phyloP scores from a whole-genome alignment of 2,113 vertebrate genomes.

The Spheniscus mendiculus region DNA sequence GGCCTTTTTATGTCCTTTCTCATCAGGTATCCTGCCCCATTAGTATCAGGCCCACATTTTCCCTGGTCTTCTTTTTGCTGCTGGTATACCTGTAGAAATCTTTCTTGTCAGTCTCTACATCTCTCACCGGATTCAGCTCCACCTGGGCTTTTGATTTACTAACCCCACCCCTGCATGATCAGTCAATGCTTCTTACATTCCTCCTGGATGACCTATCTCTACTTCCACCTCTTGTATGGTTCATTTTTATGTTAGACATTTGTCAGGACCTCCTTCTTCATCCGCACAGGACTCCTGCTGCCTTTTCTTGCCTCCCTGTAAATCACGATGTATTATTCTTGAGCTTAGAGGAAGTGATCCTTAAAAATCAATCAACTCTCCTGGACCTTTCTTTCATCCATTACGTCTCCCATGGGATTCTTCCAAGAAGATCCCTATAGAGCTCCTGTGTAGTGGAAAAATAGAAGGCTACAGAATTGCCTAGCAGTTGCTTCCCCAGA shows the following conservation, averaged over 20 bases:
- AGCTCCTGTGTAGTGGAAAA: neutral
- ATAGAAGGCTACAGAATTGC: neutral
- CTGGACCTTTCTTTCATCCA: neutral
- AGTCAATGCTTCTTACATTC: neutral
- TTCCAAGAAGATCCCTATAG: neutral
- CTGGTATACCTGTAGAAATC: neutral
- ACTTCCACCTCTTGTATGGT: neutral
- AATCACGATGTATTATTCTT: neutral
- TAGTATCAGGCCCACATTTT: neutral
- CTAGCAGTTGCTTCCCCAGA: neutral
- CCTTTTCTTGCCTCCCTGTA: neutral
- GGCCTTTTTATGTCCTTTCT: neutral
- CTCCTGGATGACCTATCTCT: neutral
- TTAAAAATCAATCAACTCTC: neutral
- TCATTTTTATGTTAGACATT: neutral
- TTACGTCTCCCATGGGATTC: neutral
- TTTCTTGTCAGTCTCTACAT: neutral
- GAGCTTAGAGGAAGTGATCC: neutral
- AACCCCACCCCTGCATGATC: rapidly evolving
- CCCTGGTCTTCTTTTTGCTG: neutral
- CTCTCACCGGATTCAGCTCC: neutral
- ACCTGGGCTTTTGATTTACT: neutral
- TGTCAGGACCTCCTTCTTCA: neutral
- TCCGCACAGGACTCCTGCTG: neutral
- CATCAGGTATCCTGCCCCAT: neutral